A percentile compares a stretch with the other conserved stretches of the same genome.
Conservation (phyloP, 2,888 invertebrate species). For the Pardosa pseudoannulata region DNA sequence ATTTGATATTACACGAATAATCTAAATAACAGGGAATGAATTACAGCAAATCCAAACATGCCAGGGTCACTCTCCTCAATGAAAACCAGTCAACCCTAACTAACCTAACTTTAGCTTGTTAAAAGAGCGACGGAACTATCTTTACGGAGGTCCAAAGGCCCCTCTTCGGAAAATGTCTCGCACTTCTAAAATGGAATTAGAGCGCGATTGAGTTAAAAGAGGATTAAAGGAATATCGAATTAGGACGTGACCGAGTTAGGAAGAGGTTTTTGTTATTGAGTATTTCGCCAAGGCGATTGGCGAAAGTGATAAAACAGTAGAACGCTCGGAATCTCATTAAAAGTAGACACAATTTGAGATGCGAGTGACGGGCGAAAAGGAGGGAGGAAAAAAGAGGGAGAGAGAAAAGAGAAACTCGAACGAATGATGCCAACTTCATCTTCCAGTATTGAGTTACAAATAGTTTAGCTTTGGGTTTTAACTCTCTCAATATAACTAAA, state of each 20-base stretch:
- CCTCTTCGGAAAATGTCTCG: not conserved
- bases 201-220: constrained; percentile 46
- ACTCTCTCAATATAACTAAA: too few relatives aligned
- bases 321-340: not conserved
- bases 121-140: not conserved
- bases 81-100: not conserved
- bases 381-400: not conserved
- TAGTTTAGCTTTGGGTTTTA: not conserved
- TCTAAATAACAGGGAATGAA: too few relatives aligned
- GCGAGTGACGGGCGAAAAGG: too few relatives aligned
- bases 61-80: too few relatives aligned
- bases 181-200: constrained; percentile 61
- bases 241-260: constrained; percentile 61
- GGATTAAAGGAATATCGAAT: constrained; percentile 69
- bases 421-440: not conserved
- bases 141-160: not conserved
- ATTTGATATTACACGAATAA: too few relatives aligned
- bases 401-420: not conserved
- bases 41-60: too few relatives aligned
- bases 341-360: not conserved
- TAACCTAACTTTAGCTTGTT: not conserved
- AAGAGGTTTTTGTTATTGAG: constrained; percentile 44
- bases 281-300: not conserved
- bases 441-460: not conserved
- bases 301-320: not conserved